A percentile compares a stretch with the other conserved stretches of the same genome.
Evolutionary conservation across 2,888 invertebrate genomes (phyloP).

Genomic region (Lasioglossum lativentre): DNA sequence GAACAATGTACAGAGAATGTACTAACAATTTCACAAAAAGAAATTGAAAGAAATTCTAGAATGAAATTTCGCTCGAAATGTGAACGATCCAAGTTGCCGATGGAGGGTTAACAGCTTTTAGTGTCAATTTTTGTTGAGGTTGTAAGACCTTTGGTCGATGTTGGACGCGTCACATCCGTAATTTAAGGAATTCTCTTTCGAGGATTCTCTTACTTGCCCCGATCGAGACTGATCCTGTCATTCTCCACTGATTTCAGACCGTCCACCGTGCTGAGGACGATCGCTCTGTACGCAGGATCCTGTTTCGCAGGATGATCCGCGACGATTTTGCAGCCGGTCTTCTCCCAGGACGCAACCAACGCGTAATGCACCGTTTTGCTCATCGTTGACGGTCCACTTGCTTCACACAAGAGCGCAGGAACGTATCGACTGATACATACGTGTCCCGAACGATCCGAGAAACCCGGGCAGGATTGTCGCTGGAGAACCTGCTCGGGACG

Average conservation of each 20-base stretch:
- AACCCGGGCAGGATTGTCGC: background rate
- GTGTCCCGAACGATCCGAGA: too few species aligned
- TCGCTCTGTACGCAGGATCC: slow-evolving; percentile 59
- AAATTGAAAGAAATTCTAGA: too few species aligned
- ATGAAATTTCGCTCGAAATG: too few species aligned
- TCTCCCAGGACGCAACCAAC: slow-evolving; percentile 73
- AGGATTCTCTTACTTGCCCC: slow-evolving; percentile 71
- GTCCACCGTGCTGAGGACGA: slow-evolving; percentile 67
- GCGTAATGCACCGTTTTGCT: slow-evolving; percentile 65
- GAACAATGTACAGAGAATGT: background rate
- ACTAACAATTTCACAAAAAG: background rate
- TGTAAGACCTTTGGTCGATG: too few species aligned
- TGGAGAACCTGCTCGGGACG: slow-evolving; percentile 5
- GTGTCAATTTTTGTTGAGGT: too few species aligned
- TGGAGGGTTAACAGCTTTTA: too few species aligned
- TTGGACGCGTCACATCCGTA: background rate
- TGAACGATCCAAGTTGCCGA: too few species aligned
- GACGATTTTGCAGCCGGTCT: slow-evolving; percentile 70
- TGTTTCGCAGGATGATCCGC: slow-evolving; percentile 69
- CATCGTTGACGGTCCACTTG: slow-evolving; percentile 34
- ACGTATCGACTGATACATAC: background rate
- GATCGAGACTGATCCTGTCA: slow-evolving; percentile 73
- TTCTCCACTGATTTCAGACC: slow-evolving; percentile 67
- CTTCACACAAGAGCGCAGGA: background rate
- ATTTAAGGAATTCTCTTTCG: background rate